These are phyloP conservation scores for Spilarctia lutea DNA, from an alignment of 2,888 invertebrate species.

Conservation along the genomic window DNA sequence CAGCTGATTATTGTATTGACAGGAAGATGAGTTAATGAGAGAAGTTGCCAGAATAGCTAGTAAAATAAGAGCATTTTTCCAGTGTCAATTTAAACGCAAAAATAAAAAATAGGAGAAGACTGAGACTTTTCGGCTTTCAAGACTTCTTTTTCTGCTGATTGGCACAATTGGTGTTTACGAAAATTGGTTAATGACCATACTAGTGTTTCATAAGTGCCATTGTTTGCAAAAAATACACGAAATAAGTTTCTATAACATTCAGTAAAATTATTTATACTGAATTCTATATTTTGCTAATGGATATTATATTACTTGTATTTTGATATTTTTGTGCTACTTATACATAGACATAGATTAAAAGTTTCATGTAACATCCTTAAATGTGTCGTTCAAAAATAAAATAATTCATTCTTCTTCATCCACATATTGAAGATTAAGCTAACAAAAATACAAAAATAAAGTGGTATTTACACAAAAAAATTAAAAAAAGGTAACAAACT, in stretches of 20 bases:
- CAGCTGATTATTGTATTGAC: slow-evolving; percentile 12
- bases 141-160: too few species aligned
- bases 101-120: neutral
- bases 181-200: too few species aligned
- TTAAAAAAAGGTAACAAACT: neutral
- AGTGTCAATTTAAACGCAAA: neutral
- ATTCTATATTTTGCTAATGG: neutral
- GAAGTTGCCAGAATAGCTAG: neutral
- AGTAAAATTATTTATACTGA: too few species aligned
- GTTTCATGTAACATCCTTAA: neutral
- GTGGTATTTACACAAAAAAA: neutral
- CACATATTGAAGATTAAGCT: neutral
- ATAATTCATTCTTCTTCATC: neutral
- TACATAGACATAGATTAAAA: neutral
- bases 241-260: too few species aligned
- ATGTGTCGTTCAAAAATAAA: neutral
- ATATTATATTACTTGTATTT: neutral
- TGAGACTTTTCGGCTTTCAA: neutral
- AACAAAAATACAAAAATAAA: neutral
- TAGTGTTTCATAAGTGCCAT: too few species aligned
- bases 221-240: too few species aligned
- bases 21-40: neutral
- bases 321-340: neutral
- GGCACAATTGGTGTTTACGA: too few species aligned
- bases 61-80: neutral